phyloP scores from a whole-genome alignment of 1,140 invertebrate species.

The Berghia stephanieae region DNA sequence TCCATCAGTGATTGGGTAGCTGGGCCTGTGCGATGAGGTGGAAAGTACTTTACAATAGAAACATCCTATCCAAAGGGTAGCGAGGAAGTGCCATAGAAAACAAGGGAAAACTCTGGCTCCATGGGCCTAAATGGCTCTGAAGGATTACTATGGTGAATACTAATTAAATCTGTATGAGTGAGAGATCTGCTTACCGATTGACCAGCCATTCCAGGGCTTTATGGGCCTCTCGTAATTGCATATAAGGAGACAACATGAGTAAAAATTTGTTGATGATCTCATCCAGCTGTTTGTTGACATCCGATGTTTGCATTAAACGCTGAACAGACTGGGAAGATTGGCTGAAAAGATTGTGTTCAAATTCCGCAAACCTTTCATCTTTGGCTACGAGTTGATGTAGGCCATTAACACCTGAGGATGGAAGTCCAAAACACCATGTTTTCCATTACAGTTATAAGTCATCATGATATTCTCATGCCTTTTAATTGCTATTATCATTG shows the following conservation, averaged over 20 bases:
- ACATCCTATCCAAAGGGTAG: too few relatives aligned
- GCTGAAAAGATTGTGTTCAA: slow-evolving; percentile 29
- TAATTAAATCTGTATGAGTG: too few relatives aligned
- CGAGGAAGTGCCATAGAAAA: too few relatives aligned
- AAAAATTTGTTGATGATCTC: slow-evolving; percentile 17
- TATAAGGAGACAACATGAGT: slow-evolving; percentile 21
- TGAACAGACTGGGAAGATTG: slow-evolving; percentile 24
- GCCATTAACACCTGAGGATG: slow-evolving; percentile 21
- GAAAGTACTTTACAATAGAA: too few relatives aligned
- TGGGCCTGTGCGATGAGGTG: too few relatives aligned
- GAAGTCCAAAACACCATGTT: background rate
- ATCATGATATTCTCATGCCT: too few relatives aligned
- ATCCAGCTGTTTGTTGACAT: slow-evolving; percentile 22
- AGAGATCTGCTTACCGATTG: slow-evolving; percentile 15
- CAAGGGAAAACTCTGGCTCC: too few relatives aligned
- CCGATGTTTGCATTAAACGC: slow-evolving; percentile 25
- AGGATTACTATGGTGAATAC: too few relatives aligned
- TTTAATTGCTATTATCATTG: too few relatives aligned
- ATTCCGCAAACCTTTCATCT: slow-evolving; percentile 27
- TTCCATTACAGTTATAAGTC: too few relatives aligned
- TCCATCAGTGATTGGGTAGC: too few relatives aligned
- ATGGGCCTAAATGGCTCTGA: too few relatives aligned
- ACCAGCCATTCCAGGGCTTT: slow-evolving; percentile 33
- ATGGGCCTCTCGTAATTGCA: slow-evolving; percentile 29
- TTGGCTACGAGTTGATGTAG: slow-evolving; percentile 24